These are phyloP conservation scores for Sialis fuliginosa DNA, from an alignment of 2,888 invertebrate species.

Conservation along the genomic window DNA sequence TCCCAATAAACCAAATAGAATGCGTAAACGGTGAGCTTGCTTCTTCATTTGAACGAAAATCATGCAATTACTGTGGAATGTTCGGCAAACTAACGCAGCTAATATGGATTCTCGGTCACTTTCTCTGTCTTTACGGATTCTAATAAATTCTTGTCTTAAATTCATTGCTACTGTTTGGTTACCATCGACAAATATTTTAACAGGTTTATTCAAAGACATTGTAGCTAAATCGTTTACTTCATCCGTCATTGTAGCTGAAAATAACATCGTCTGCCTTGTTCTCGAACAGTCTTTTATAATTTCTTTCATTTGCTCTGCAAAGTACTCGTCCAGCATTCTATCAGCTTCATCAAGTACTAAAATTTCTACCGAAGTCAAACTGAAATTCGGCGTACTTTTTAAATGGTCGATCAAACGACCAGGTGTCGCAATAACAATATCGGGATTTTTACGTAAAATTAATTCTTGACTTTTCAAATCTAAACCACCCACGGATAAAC, in stretches of 20 bases:
- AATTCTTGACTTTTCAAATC: constrained; percentile 60
- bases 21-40: constrained; percentile 85
- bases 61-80: constrained; percentile 81
- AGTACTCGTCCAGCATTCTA: constrained; percentile 94
- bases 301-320: constrained; percentile 98
- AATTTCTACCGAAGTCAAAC: constrained; percentile 78
- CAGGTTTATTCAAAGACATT: constrained; percentile 81
- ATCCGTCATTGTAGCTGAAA: constrained; percentile 99
- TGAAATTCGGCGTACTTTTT: constrained; percentile 85
- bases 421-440: constrained; percentile 95
- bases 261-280: constrained; percentile 88
- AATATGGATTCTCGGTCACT: constrained; percentile 82
- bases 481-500: constrained; percentile 72
- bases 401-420: constrained; percentile 96
- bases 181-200: constrained; percentile 88
- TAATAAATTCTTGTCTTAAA: constrained; percentile 86
- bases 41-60: constrained; percentile 94
- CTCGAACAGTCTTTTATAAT: constrained; percentile 83
- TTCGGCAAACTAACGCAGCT: constrained; percentile 65
- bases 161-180: constrained; percentile 93
- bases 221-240: constrained; percentile 87
- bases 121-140: constrained; percentile 77
- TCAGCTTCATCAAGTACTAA: constrained; percentile 65
- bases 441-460: constrained; percentile 75
- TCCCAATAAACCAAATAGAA: constrained; percentile 77